Conservation (phyloP, 1,140 invertebrate species). For the Drosophila parvula region DNA sequence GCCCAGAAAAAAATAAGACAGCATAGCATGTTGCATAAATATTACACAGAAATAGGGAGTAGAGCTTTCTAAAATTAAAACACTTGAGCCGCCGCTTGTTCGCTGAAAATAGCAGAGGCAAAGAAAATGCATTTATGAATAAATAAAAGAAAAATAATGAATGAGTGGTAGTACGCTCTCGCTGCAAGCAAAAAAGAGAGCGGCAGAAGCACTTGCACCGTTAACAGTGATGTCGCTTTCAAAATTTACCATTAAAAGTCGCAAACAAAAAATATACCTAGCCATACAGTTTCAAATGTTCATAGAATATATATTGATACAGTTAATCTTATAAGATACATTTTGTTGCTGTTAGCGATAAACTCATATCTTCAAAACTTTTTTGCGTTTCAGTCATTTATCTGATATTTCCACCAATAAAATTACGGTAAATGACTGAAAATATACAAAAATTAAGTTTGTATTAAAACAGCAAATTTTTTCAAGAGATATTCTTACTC, state of each 20-base stretch:
- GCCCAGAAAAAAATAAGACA: conserved; percentile 25
- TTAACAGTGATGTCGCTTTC: conserved; percentile 24
- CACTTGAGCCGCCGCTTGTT: conserved; percentile 50
- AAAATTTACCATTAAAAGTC: background rate
- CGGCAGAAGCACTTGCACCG: conserved; percentile 34
- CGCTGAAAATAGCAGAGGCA: conserved; percentile 65
- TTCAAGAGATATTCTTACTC: too few relatives aligned
- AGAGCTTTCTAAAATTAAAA: conserved; percentile 79
- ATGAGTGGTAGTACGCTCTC: conserved; percentile 41
- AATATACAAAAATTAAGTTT: too few relatives aligned
- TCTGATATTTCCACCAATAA: too few relatives aligned
- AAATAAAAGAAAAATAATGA: conserved; percentile 61
- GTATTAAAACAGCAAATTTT: too few relatives aligned
- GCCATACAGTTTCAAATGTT: background rate
- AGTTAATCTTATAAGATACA: background rate
- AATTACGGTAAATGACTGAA: too few relatives aligned
- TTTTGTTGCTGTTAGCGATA: background rate
- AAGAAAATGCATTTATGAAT: conserved; percentile 78
- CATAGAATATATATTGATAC: too few relatives aligned
- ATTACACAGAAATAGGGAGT: conserved; percentile 42
- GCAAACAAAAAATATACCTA: background rate
- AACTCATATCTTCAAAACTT: too few relatives aligned
- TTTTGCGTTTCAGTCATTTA: too few relatives aligned
- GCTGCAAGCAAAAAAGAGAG: conserved; percentile 26
- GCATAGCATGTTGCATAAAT: conserved; percentile 76